Conservation (phyloP, 2,888 invertebrate species). For the Hoplodrina ambigua region DNA sequence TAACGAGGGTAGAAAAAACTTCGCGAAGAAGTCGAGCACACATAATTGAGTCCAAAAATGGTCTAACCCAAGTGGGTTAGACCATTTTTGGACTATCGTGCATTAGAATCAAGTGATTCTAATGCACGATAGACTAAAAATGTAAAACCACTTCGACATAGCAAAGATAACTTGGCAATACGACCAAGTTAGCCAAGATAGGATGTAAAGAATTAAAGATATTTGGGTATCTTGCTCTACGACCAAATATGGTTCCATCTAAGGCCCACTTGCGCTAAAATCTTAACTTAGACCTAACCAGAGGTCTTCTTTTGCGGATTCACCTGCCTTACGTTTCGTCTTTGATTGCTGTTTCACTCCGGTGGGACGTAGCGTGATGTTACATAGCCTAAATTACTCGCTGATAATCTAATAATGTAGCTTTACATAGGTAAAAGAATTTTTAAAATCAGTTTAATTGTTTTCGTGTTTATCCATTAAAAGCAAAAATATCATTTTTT, state of each 20-base stretch:
- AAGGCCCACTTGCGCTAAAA: not conserved
- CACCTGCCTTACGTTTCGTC: no score
- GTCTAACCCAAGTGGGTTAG: not conserved
- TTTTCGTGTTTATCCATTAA: no score
- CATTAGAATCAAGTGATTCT: not conserved
- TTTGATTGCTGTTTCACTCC: no score
- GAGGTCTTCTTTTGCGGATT: no score
- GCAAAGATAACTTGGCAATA: slow-evolving; percentile 27
- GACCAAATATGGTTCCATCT: not conserved
- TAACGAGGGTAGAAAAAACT: no score
- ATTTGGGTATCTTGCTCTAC: slow-evolving; percentile 23
- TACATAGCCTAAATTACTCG: no score
- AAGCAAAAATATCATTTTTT: no score
- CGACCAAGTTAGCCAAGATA: not conserved
- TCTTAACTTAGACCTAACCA: not conserved
- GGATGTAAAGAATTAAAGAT: slow-evolving; percentile 25
- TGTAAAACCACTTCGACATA: slow-evolving; percentile 1
- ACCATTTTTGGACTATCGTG: slow-evolving; percentile 1
- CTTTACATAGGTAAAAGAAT: no score
- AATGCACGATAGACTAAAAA: slow-evolving; percentile 8
- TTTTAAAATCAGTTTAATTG: no score
- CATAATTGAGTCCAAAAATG: slow-evolving; percentile 3
- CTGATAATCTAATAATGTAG: no score
- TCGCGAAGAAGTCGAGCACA: no score
- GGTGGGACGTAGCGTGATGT: no score